Conservation (phyloP, 2,113 vertebrate species). For the Ondatra zibethicus region DNA sequence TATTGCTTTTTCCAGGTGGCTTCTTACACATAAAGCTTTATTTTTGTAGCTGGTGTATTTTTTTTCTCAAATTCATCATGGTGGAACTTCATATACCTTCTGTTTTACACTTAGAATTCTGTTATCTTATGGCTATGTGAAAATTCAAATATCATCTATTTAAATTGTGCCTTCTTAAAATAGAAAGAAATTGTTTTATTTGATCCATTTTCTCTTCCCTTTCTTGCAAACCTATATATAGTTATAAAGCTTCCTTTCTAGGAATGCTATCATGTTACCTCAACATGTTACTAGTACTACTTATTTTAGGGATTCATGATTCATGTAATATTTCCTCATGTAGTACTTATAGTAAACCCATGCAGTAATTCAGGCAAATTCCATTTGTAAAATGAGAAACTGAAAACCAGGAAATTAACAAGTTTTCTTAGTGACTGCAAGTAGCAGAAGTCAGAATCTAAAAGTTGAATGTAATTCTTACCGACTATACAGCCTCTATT, state of each 20-base stretch:
- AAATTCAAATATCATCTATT: conserved; percentile 60
- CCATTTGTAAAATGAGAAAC: not conserved
- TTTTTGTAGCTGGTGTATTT: conserved; percentile 58
- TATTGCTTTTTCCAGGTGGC: conserved; percentile 63
- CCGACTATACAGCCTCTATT: not conserved
- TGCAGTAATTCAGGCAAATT: not conserved
- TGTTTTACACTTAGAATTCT: conserved; percentile 64
- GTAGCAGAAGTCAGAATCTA: not conserved
- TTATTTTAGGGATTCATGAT: not conserved
- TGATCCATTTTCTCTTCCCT: not conserved
- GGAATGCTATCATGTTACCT: not conserved
- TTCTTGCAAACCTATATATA: not conserved
- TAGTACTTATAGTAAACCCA: not conserved
- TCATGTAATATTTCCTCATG: not conserved
- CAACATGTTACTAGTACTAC: not conserved
- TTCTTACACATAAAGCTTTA: conserved; percentile 54
- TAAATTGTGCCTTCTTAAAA: conserved; percentile 24
- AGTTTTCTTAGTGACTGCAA: not conserved
- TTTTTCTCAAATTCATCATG: conserved; percentile 54
- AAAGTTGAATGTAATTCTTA: conserved; percentile 18
- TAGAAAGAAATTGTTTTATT: not conserved
- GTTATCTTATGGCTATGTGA: conserved; percentile 53
- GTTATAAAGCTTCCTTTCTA: not conserved
- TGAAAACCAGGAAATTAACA: not conserved
- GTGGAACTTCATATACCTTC: conserved; percentile 57